Conservation (phyloP, 2,797 vertebrate genomes). For the Typhlichthys eigenmanni region DNA sequence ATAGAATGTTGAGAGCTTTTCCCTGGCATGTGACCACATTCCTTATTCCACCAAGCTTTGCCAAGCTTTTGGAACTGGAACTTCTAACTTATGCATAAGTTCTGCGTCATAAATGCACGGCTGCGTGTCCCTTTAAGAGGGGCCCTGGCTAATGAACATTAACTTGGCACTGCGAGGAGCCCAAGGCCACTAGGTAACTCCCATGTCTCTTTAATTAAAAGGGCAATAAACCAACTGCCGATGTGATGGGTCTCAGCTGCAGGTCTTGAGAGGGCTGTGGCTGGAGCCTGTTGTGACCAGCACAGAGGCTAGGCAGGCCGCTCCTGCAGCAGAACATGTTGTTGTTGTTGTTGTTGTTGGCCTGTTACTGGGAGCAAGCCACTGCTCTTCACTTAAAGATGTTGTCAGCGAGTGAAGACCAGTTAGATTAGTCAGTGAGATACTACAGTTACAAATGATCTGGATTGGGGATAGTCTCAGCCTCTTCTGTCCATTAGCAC, state of each 20-base stretch:
- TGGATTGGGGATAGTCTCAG: not conserved
- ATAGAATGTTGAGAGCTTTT: slow-evolving; percentile 51
- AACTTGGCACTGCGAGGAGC: slow-evolving; percentile 37
- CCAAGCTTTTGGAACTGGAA: too few relatives aligned
- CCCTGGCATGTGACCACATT: slow-evolving; percentile 27
- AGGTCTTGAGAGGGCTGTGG: slow-evolving; percentile 23
- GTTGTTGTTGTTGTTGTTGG: slow-evolving; percentile 24
- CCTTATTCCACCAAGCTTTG: too few relatives aligned
- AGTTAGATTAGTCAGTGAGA: too few relatives aligned
- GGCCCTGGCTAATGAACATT: slow-evolving; percentile 45
- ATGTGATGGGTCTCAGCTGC: slow-evolving; percentile 19
- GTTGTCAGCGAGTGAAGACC: too few relatives aligned
- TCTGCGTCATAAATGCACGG: slow-evolving; percentile 28
- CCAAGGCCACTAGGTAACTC: slow-evolving; percentile 40
- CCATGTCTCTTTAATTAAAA: slow-evolving; percentile 62
- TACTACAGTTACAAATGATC: too few relatives aligned
- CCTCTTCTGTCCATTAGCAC: too few relatives aligned
- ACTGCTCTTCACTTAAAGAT: not conserved
- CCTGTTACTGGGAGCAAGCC: slow-evolving; percentile 11
- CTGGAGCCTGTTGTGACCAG: slow-evolving; percentile 7
- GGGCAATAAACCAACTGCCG: slow-evolving; percentile 47
- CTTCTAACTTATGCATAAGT: slow-evolving; percentile 1
- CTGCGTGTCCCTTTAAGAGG: slow-evolving; percentile 28
- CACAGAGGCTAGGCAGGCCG: slow-evolving; percentile 10
- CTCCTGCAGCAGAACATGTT: slow-evolving; percentile 7